phyloP scores from a whole-genome alignment of 2,888 invertebrate genomes.

The Panzeria rudis region DNA sequence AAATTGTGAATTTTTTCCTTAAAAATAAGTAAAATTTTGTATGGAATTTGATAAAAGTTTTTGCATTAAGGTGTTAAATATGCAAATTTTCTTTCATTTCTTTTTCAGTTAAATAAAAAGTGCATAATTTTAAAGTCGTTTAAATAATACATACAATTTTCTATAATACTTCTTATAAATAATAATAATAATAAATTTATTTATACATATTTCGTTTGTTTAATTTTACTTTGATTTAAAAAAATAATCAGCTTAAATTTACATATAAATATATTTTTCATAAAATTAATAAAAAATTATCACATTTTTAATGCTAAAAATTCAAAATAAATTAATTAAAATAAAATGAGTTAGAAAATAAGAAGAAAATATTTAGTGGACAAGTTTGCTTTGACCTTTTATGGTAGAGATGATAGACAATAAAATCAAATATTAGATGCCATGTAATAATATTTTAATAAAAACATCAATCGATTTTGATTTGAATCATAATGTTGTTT shows the following conservation, averaged over 20 bases:
- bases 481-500: no score
- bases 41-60: constrained; percentile 44
- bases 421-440: no score
- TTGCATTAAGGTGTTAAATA: constrained; percentile 15
- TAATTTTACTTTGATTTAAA: constrained; percentile 32
- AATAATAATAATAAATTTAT: constrained; percentile 32
- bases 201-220: constrained; percentile 6
- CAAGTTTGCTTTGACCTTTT: background rate
- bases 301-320: constrained; percentile 69
- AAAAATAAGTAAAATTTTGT: constrained; percentile 37
- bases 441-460: no score
- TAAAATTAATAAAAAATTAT: constrained; percentile 67
- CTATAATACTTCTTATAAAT: constrained; percentile 68
- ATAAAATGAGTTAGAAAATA: constrained; percentile 40
- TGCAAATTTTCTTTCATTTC: background rate
- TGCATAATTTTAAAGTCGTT: constrained; percentile 21
- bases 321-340: constrained; percentile 45
- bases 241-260: constrained; percentile 51
- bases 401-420: background rate
- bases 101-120: constrained; percentile 6
- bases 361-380: background rate
- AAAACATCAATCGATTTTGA: no score
- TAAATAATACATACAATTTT: constrained; percentile 66
- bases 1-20: constrained; percentile 37
- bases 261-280: constrained; percentile 31